Percentiles rank a stretch among this genome's conserved stretches.
Evolutionary conservation across 2,888 invertebrate species (phyloP).

Genomic region (Acanthosepion pharaonis): DNA sequence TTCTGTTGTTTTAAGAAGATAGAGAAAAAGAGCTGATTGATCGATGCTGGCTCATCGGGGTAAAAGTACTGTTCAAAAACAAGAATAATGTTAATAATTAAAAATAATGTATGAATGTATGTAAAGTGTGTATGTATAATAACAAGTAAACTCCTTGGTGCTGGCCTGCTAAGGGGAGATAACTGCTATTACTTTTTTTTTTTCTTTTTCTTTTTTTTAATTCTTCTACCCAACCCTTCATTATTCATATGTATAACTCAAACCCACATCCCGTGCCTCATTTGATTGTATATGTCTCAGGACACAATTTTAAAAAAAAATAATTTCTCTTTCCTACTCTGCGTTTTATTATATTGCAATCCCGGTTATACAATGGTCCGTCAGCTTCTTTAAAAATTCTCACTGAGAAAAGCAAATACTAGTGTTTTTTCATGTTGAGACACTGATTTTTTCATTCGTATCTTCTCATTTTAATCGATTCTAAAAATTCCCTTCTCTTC

Average conservation of each 20-base stretch:
- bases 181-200: not conserved
- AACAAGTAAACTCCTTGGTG: not conserved
- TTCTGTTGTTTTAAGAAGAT: not conserved
- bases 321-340: not conserved
- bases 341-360: not conserved
- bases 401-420: not conserved
- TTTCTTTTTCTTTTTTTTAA: not conserved
- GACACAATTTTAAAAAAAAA: not conserved
- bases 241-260: not conserved
- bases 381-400: not conserved
- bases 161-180: conserved; percentile 20
- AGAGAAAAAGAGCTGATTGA: not conserved
- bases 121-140: not conserved
- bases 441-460: not conserved
- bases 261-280: not conserved
- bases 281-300: not conserved
- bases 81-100: not conserved
- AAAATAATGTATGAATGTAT: not conserved
- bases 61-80: not conserved
- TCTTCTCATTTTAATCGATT: not conserved
- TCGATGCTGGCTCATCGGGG: not conserved
- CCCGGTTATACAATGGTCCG: not conserved
- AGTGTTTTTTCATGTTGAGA: not conserved
- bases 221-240: not conserved
- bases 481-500: not conserved